phyloP scores from a whole-genome alignment of 2,797 vertebrate species.

The Agapornis canus region DNA sequence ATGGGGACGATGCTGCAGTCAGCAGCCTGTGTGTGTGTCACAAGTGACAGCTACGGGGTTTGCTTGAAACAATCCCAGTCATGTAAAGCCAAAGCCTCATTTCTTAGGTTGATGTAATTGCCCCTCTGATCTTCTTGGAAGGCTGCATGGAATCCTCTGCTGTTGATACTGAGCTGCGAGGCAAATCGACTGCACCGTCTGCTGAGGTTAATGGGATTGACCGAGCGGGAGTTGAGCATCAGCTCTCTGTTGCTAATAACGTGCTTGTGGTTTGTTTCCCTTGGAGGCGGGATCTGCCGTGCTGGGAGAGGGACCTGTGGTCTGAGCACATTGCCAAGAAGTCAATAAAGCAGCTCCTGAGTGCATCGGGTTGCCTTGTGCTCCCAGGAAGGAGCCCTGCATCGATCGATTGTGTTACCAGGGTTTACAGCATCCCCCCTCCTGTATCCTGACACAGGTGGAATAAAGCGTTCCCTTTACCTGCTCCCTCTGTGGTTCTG shows the following conservation, averaged over 20 bases:
- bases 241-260: background rate
- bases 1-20: background rate
- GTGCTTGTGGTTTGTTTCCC: background rate
- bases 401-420: background rate
- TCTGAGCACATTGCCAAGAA: background rate
- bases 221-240: background rate
- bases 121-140: background rate
- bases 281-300: background rate
- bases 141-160: background rate
- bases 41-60: accelerated
- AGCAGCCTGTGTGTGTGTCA: background rate
- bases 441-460: background rate
- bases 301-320: background rate
- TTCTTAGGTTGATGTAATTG: background rate
- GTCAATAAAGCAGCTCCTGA: background rate
- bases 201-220: background rate
- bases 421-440: background rate
- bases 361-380: background rate
- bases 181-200: background rate
- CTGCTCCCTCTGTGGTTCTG: background rate
- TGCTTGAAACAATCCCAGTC: background rate
- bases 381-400: background rate
- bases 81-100: background rate
- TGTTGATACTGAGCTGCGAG: background rate
- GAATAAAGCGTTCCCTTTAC: background rate